These are phyloP conservation scores for Drosophila antonietae DNA, from an alignment of 2,888 invertebrate species.

Conservation along the genomic window DNA sequence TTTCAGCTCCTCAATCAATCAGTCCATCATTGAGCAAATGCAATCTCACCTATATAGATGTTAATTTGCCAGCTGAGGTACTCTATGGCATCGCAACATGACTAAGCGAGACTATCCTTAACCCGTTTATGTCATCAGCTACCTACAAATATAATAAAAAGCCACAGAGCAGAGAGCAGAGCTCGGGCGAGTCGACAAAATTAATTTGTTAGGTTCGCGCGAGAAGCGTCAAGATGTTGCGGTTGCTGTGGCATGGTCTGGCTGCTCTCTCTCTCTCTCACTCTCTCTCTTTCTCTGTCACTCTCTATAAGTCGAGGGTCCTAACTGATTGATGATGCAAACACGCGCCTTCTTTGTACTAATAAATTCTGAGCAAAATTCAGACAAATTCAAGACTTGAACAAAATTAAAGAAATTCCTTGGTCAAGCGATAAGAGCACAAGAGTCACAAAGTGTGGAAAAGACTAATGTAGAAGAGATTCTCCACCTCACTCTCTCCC, in stretches of 20 bases:
- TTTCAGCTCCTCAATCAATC: background rate
- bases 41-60: constrained; percentile 2
- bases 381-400: constrained; percentile 78
- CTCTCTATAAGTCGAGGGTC: constrained; percentile 37
- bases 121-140: constrained; percentile 36
- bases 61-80: background rate
- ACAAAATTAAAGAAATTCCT: constrained; percentile 67
- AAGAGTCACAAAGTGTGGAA: constrained; percentile 50
- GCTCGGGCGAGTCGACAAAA: constrained; percentile 27
- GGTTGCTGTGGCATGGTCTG: constrained; percentile 2
- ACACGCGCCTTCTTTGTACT: constrained; percentile 80
- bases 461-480: constrained; percentile 52
- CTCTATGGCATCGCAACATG: background rate
- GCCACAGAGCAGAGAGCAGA: background rate
- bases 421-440: constrained; percentile 61
- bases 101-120: constrained; percentile 23
- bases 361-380: constrained; percentile 83
- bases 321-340: constrained; percentile 80
- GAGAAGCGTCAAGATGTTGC: constrained; percentile 50
- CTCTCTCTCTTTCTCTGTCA: constrained; percentile 2
- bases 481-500: background rate
- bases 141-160: constrained; percentile 30
- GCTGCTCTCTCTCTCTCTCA: background rate
- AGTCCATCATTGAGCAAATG: background rate
- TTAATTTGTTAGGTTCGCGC: constrained; percentile 57